Conservation (phyloP, 2,797 vertebrate species). For the Premnoplex brunnescens region DNA sequence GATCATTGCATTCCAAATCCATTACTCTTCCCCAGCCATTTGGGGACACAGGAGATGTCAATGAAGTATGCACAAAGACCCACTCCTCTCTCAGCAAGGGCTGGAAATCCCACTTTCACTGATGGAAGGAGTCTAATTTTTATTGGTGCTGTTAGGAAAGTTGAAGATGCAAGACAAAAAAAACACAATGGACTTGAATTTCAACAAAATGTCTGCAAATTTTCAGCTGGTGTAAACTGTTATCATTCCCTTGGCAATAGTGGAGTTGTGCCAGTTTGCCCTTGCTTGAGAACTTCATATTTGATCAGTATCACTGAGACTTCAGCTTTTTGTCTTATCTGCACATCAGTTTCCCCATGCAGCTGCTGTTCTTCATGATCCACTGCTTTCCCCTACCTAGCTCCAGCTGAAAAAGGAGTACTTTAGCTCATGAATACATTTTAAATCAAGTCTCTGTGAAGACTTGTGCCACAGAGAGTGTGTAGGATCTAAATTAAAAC, state of each 20-base stretch:
- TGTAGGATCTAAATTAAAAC: neutral
- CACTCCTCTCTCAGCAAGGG: neutral
- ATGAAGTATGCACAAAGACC: fast-evolving
- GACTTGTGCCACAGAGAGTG: neutral
- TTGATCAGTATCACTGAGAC: neutral
- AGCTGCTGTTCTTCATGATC: neutral
- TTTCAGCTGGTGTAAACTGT: neutral
- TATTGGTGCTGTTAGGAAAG: neutral
- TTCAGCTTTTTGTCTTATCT: neutral
- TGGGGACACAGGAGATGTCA: neutral
- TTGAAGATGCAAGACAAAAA: neutral
- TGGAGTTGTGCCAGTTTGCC: neutral
- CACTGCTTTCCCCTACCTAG: neutral
- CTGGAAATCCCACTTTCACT: neutral
- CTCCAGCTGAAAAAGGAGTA: neutral
- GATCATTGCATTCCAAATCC: neutral
- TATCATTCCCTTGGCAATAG: neutral
- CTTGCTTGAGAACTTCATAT: neutral
- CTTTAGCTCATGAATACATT: neutral
- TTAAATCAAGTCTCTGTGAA: neutral
- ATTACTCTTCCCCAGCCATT: neutral
- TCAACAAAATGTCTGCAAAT: neutral
- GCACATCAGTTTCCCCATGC: neutral
- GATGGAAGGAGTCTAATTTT: neutral
- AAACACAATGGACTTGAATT: neutral